Evolutionary conservation across 1,140 invertebrate genomes (phyloP).

Genomic region (Liolophura sinensis): DNA sequence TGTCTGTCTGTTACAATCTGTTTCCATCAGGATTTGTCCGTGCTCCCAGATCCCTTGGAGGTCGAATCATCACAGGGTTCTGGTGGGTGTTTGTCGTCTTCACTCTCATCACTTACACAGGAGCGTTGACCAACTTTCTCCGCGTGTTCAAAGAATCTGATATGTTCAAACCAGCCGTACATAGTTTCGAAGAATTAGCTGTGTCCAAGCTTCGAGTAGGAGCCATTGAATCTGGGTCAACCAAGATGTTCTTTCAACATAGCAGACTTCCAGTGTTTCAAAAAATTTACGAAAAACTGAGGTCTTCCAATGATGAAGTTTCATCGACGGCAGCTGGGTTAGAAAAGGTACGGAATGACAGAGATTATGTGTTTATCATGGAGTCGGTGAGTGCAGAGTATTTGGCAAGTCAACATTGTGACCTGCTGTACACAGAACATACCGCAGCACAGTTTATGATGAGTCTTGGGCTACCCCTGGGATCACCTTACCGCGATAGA

Average conservation of each 20-base stretch:
- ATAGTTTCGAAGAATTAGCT: too few relatives aligned
- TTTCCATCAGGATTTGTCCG: constrained; percentile 31
- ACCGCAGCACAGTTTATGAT: too few relatives aligned
- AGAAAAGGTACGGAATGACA: too few relatives aligned
- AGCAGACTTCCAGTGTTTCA: constrained; percentile 1
- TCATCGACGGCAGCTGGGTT: too few relatives aligned
- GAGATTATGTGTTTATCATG: constrained; percentile 81
- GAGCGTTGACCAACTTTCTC: constrained; percentile 37
- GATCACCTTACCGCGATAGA: not conserved
- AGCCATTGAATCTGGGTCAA: not conserved
- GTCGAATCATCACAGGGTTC: constrained; percentile 32
- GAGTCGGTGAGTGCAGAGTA: constrained; percentile 81
- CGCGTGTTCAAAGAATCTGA: constrained; percentile 5
- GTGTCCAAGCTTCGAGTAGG: too few relatives aligned
- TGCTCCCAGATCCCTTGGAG: constrained; percentile 35
- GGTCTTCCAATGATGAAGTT: too few relatives aligned
- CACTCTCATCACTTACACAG: constrained; percentile 41
- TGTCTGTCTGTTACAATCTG: not conserved
- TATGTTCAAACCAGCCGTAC: too few relatives aligned
- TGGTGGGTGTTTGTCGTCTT: constrained; percentile 50
- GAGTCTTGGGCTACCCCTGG: too few relatives aligned
- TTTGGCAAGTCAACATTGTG: constrained; percentile 25
- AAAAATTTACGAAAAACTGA: not conserved
- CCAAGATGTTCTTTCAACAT: not conserved
- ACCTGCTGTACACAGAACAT: constrained; percentile 32